Conservation (phyloP, 1,140 invertebrate species). For the Agrypnia vestita region DNA sequence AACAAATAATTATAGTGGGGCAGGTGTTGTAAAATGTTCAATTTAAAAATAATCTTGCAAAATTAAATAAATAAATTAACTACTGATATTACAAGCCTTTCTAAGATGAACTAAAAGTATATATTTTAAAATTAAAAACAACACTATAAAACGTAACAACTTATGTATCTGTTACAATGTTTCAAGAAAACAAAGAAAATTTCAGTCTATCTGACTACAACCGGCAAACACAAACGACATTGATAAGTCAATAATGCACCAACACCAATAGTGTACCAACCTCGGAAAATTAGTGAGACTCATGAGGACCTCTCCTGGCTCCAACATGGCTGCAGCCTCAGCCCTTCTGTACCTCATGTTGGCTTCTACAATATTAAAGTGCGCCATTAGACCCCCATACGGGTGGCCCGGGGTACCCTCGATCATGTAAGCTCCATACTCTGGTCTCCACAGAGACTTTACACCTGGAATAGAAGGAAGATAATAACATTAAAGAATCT, state of each 20-base stretch:
- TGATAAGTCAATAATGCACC: not conserved
- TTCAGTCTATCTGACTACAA: no score
- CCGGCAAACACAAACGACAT: no score
- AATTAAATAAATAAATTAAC: not conserved
- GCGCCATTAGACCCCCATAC: conserved; percentile 92
- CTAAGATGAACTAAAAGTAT: no score
- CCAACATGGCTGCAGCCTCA: conserved; percentile 86
- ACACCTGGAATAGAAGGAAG: conserved; percentile 73
- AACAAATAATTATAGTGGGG: no score
- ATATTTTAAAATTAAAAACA: no score
- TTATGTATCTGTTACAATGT: no score
- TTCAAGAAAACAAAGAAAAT: no score
- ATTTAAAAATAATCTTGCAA: conserved; percentile 27
- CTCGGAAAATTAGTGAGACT: conserved; percentile 95
- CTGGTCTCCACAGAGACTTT: conserved; percentile 95
- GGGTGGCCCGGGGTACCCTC: conserved; percentile 99
- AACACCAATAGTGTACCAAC: conserved; percentile 68
- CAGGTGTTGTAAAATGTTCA: no score
- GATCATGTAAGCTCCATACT: conserved; percentile 99
- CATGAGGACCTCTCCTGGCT: conserved; percentile 88
- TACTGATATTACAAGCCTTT: no score
- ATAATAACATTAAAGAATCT: not conserved
- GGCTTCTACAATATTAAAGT: conserved; percentile 98
- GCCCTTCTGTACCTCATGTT: conserved; percentile 95
- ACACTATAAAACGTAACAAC: no score